Base-by-base conservation (phyloP, 2,113 vertebrate species). In the Saimiri boliviensis region DNA sequence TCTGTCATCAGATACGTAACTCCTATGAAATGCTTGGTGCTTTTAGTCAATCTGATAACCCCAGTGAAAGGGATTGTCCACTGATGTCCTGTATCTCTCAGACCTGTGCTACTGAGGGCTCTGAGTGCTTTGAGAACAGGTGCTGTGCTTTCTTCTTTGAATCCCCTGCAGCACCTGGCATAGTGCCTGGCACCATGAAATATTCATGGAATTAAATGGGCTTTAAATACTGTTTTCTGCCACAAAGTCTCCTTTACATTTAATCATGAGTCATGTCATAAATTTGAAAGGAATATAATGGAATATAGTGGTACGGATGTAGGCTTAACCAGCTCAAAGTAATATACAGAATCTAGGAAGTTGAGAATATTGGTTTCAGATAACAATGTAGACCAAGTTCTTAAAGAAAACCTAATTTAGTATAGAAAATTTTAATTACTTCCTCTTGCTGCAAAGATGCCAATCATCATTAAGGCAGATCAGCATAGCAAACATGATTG, bases 11-110 rank as follows among this genome's bases (percentile, higher is more conserved):
- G 90, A 93, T 79, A 79, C 35, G 83, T 47, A 95, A 80, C 82
- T 96, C 91, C 91, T 83, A 95, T 95, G 66, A 97, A 89, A 71
- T 4, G 91, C 47, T 95, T 93, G 92, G 42, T 79, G 66, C 32
- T 63, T 95, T 90, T 63, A 77, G 66, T 89, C 0, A 6, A 63
- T 60, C 45, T 14, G 35, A 73, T 90, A 82, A 76, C 83, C 30
- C 2, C 54, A 79, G 58, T 32, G 71, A 87, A 66, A 84, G 20
- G 19, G 10, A 90, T 86, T 13, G 3, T 60, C 74, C 42, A 42
- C 1, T 80, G 52, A 82, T 71, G 58, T 66, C 37, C 27, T 49
- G 45, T 40, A 4, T 71, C 42, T 82, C 52, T 83, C 86, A 45
- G 35, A 40, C 11, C 0, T 0, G 37, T 35, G 13, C 63, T 68